Conservation (phyloP, 2,113 vertebrate species). For the Limanda limanda region DNA sequence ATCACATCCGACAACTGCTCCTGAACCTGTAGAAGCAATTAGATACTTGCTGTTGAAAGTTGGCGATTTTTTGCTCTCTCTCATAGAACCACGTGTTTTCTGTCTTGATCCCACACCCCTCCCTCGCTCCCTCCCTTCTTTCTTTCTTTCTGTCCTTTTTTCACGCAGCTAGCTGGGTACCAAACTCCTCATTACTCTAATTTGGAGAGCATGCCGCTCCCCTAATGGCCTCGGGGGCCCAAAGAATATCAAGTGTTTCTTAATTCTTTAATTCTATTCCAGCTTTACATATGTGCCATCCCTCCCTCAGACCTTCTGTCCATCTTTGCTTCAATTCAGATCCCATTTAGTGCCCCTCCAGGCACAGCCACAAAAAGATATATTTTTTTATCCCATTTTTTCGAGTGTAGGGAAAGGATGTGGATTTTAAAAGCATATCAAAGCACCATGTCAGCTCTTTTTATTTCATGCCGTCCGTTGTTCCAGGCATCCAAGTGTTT, state of each 20-base stretch:
- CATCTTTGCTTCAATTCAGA: slow-evolving; percentile 61
- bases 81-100: slow-evolving; percentile 50
- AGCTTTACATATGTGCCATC: slow-evolving; percentile 62
- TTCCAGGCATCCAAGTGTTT: slow-evolving; percentile 69
- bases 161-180: slow-evolving; percentile 58
- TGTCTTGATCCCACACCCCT: slow-evolving; percentile 37
- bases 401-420: slow-evolving; percentile 44
- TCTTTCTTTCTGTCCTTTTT: slow-evolving; percentile 37
- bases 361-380: slow-evolving; percentile 56
- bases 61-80: slow-evolving; percentile 2
- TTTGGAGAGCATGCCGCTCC: slow-evolving; percentile 59
- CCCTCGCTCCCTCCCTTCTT: not conserved
- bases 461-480: slow-evolving; percentile 53
- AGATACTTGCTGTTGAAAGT: slow-evolving; percentile 53
- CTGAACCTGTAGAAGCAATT: slow-evolving; percentile 62
- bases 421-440: slow-evolving; percentile 78
- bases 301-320: slow-evolving; percentile 54
- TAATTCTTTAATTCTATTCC: slow-evolving; percentile 77
- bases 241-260: slow-evolving; percentile 75
- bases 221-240: slow-evolving; percentile 67
- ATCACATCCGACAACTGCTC: slow-evolving; percentile 47
- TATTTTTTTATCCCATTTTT: slow-evolving; percentile 27
- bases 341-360: slow-evolving; percentile 57
- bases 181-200: slow-evolving; percentile 73
- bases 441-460: slow-evolving; percentile 51